Evolutionary conservation across 64 coral and sea anemone species (phyloP).

Genomic region (Stylophora pistillata): DNA sequence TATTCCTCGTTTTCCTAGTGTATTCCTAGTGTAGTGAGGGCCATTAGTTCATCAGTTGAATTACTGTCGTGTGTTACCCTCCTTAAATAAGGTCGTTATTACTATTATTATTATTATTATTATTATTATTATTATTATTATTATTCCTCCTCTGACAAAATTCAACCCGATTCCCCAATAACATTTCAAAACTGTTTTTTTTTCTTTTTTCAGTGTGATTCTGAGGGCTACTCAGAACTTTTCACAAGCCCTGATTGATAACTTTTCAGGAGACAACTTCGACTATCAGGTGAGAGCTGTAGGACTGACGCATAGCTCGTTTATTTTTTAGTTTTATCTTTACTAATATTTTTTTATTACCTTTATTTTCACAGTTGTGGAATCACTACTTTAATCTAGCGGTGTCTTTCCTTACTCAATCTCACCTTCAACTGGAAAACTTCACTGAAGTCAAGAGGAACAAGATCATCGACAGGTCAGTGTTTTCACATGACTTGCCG

Average conservation of each 20-base stretch:
- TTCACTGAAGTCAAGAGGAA: constrained; percentile 89
- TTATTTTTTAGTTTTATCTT: background rate
- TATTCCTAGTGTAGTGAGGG: too few relatives aligned
- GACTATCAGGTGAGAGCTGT: constrained; percentile 75
- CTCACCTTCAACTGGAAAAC: constrained; percentile 84
- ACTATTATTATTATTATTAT: too few relatives aligned
- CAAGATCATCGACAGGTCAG: constrained; percentile 96
- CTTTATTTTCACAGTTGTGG: constrained; percentile 63
- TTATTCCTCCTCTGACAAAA: too few relatives aligned
- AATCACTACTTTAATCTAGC: constrained; percentile 91
- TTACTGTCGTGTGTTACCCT: too few relatives aligned
- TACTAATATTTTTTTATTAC: background rate
- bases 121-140: too few relatives aligned
- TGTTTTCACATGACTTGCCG: background rate
- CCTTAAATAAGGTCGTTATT: too few relatives aligned
- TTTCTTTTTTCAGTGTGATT: constrained; percentile 73
- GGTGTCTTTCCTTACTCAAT: constrained; percentile 87
- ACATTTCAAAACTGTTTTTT: background rate
- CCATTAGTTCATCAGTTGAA: too few relatives aligned
- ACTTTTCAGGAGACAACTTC: constrained; percentile 79
- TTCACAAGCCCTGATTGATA: constrained; percentile 68
- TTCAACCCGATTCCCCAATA: too few relatives aligned
- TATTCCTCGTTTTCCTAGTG: too few relatives aligned
- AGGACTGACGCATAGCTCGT: too few relatives aligned
- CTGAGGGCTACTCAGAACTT: constrained; percentile 82